Conservation (phyloP, 2,888 invertebrate species). For the Eupsilia transversa region DNA sequence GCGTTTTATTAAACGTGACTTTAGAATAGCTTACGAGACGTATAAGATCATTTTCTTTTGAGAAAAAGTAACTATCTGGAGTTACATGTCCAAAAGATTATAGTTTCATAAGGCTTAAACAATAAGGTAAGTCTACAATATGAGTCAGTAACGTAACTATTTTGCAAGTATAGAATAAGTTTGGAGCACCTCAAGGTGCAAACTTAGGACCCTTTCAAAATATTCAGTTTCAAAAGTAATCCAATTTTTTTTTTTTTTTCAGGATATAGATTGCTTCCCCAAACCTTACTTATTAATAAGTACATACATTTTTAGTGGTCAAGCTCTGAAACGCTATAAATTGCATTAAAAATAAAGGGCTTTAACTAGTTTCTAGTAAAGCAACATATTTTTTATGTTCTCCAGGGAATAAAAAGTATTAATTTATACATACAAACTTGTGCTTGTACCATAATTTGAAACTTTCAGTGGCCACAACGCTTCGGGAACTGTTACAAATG, state of each 20-base stretch:
- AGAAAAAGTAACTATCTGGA: background rate
- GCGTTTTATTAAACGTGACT: slow-evolving; percentile 50
- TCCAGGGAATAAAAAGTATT: background rate
- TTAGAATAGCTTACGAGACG: slow-evolving; percentile 7
- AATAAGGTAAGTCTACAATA: background rate
- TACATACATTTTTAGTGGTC: background rate
- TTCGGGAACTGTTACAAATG: background rate
- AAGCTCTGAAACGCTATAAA: background rate
- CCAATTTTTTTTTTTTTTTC: background rate
- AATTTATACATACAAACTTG: background rate
- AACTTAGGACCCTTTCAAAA: background rate
- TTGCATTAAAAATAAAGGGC: background rate
- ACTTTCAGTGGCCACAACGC: no score
- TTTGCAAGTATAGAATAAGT: background rate
- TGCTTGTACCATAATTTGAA: background rate
- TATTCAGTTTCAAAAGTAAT: background rate
- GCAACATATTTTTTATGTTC: background rate
- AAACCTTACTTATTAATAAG: background rate
- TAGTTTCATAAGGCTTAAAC: background rate
- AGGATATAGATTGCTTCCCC: background rate
- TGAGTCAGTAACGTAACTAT: background rate
- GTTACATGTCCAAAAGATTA: background rate
- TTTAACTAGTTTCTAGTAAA: background rate
- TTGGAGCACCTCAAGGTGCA: background rate
- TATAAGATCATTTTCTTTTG: background rate